Conservation (phyloP, 2,797 vertebrate genomes). For the Bradypodion pumilum region DNA sequence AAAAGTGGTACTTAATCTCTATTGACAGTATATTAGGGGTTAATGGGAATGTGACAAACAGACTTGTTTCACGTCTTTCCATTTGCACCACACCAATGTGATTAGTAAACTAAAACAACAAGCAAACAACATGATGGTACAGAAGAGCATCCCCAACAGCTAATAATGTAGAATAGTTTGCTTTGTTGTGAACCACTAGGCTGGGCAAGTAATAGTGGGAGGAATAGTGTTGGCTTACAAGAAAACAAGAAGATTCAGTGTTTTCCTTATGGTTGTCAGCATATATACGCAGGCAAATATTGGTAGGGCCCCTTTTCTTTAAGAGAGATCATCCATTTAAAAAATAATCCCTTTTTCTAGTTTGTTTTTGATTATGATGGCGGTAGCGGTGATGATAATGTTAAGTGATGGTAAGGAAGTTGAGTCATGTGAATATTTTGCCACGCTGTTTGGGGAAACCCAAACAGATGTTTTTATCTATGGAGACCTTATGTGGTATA, state of each 20-base stretch:
- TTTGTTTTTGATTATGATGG: background rate
- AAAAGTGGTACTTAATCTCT: constrained; percentile 31
- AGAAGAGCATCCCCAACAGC: constrained; percentile 18
- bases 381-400: background rate
- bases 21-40: background rate
- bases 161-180: no score
- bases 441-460: background rate
- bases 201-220: no score
- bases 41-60: background rate
- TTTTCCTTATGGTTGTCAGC: background rate
- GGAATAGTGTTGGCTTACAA: background rate
- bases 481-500: no score
- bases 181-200: constrained; percentile 18
- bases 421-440: background rate
- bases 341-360: background rate
- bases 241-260: background rate
- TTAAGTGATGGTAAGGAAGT: no score
- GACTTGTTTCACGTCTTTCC: background rate
- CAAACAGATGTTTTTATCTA: background rate
- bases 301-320: no score
- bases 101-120: background rate
- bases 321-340: background rate
- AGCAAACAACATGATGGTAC: background rate
- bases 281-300: no score
- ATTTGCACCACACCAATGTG: constrained; percentile 19